Percentiles rank a stretch among this genome's conserved stretches.
Conservation (phyloP, 2,888 invertebrate genomes). For the Xestia ashworthii region DNA sequence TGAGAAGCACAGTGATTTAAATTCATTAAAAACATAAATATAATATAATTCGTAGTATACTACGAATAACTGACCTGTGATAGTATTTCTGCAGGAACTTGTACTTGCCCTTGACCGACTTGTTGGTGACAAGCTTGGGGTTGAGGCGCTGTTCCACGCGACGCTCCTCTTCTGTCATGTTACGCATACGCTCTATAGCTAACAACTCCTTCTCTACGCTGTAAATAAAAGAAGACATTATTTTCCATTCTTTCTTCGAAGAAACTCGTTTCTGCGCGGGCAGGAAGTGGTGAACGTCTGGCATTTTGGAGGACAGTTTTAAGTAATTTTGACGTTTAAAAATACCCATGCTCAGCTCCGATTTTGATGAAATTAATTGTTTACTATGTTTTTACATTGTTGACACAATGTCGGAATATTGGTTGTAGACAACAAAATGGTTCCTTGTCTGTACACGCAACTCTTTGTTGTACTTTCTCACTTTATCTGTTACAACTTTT, state of each 20-base stretch:
- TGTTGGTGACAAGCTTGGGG: constrained; percentile 98
- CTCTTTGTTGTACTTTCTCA: too few species aligned
- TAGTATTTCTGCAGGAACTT: constrained; percentile 99
- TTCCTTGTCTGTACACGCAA: too few species aligned
- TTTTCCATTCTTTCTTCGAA: neutral
- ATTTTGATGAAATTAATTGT: too few species aligned
- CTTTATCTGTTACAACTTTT: too few species aligned
- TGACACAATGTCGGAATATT: too few species aligned
- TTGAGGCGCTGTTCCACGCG: constrained; percentile 96
- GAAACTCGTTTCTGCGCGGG: too few species aligned
- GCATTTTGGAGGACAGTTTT: neutral
- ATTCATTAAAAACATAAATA: neutral
- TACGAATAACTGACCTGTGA: constrained; percentile 91
- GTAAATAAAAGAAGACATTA: constrained; percentile 66
- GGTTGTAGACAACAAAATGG: too few species aligned
- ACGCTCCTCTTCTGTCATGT: constrained; percentile 99
- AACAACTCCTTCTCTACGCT: constrained; percentile 96
- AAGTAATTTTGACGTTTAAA: too few species aligned
- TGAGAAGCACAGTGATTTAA: neutral
- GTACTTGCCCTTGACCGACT: constrained; percentile 99
- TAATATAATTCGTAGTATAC: neutral
- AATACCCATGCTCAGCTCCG: too few species aligned
- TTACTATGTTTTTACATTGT: too few species aligned
- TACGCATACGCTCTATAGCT: constrained; percentile 97
- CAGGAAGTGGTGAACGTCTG: neutral